Evolutionary conservation across 2,797 vertebrate species (phyloP), one percentile per base, ranked within the genome.

Genomic region (Macrochelys suwanniensis): DNA sequence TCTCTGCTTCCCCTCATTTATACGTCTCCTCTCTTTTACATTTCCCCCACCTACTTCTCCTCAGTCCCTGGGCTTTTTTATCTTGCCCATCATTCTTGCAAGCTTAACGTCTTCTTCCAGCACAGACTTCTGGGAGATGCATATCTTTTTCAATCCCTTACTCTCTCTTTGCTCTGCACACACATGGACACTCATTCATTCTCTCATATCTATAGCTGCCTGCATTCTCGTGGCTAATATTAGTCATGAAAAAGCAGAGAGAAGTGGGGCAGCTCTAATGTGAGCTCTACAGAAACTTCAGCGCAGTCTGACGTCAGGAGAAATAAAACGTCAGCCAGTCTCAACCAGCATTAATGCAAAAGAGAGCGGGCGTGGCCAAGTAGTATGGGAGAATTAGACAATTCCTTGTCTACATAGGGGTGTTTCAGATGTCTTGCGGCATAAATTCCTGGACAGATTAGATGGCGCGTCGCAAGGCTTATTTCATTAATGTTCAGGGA

Each of bases 51-150:
- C 33, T 96, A 68, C 76, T 28, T 47, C 3, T 5, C 78, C 11
- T 42, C n/a, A 74, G 4, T 92, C 90, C 85, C 89, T 54, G 82
- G 90, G 61, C 79, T 91, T 80, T 89, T 71, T 79, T 85, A 76
- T 74, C 90, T 96, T 56, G 88, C 74, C 85, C 90, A 94, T 96
- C 95, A 93, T 89, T 97, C 96, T 96, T 95, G 86, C 88, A 91
- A 94, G 57, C 57, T 87, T 15, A 5, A 79, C 54, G 85, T 77
- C 79, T 93, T 37, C 91, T 87, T 78, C 80, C 2, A 80, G 85
- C 80, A 45, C 78, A 74, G 87, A 80, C 87, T 87, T 81, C 90
- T 82, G 94, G 84, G 95, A 95, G 83, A 90, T 83, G 85, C 2
- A 2, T 4, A 31, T 93, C 95, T 94, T 84, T 85, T 83, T 26